Base-by-base conservation (phyloP, 2,888 invertebrate genomes). In the Tribolium freemani region DNA sequence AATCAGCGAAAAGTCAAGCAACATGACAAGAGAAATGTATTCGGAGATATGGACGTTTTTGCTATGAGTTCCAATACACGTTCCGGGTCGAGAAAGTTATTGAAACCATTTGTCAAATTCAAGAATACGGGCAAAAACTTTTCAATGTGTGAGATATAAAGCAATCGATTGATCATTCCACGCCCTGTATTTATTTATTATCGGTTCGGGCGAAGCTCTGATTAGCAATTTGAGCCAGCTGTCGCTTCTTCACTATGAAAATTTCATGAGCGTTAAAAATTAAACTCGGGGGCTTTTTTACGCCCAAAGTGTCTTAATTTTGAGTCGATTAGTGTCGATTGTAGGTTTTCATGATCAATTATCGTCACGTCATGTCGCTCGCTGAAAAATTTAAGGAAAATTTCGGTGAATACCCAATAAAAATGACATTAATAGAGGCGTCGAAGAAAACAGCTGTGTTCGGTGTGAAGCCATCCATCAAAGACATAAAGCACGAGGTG, bases 361-460 rank as follows among this genome's bases (percentile, higher is more conserved):
- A 60, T 67, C 60, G 71, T 67, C 71, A 67, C 60, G 71, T 71
- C 71, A 54, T 60, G 71, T 58, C 66, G 54, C 26, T 38, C 21
- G 57, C 26, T 71, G 71, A 71, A 71, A 71, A 71, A 67, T 71
- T 71, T 67, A 26, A 66, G 64, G 71, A 75, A 77, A 76, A 73
- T 78, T 76, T 79, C 16, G 16, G 16, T 16, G 16, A 16, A 16
- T 16, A 77, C 75, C 74, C 79, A 77, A 81, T 80, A 82, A 83
- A 83, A 81, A 81, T 79, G 79, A 81, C 83, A 84, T 85, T 84
- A 84, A 84, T 84, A 83, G 84, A 84, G 83, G 83, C 80, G 84
- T 84, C 80, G 79, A 79, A 79, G 83, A 80, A 76, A 84, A 84
- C 83, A 84, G 83, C 82, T 83, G 83, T 82, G 82, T 80, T 81